Evolutionary conservation across 1,140 invertebrate genomes (phyloP), one percentile per base, ranked within the genome.

Genomic region (Spodoptera litura): DNA sequence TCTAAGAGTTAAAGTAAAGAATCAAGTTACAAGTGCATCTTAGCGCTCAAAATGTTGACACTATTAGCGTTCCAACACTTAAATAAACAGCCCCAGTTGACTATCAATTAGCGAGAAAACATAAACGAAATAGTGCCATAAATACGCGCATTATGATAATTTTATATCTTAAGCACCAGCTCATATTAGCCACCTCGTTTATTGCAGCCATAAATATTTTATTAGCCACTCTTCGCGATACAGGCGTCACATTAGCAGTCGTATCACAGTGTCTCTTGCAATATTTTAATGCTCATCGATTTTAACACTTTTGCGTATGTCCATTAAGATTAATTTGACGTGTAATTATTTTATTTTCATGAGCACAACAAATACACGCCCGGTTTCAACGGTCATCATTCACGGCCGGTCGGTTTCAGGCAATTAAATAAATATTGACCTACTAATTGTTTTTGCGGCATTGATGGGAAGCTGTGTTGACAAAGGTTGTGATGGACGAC

Each of bases 381-480:
- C 61, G 59, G 68, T 61, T 70, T 74, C 71, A 62, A 61, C 74
- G 83, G 81, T 81, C 82, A 85, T 86, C 85, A 84, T 88, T 88
- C 85, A 87, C 76, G 38, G 64, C 79, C 75, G 66, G 74, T 79
- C 80, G 79, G 81, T 82, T 86, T 83, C 56, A 83, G 78, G 87
- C 85, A 87, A 91, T 91, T 88, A 91, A 93, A 93, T 91, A 91
- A 91, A 92, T 91, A 93, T 93, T 91, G 89, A 90, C 87, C 87
- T 90, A 89, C 88, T 92, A 92, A 93, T 93, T 93, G 88, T 92
- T 92, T 93, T 90, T 93, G 87, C 87, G 90, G 88, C 88, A 87
- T 91, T 86, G 89, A 90, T 83, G 85, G 84, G 86, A 78, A 81
- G 82, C 80, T 80, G 78, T 91, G 91, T 92, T 94, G 92, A 94